These are phyloP conservation scores for Anoplophora glabripennis DNA, from an alignment of 1,140 invertebrate genomes.

Conservation along the genomic window DNA sequence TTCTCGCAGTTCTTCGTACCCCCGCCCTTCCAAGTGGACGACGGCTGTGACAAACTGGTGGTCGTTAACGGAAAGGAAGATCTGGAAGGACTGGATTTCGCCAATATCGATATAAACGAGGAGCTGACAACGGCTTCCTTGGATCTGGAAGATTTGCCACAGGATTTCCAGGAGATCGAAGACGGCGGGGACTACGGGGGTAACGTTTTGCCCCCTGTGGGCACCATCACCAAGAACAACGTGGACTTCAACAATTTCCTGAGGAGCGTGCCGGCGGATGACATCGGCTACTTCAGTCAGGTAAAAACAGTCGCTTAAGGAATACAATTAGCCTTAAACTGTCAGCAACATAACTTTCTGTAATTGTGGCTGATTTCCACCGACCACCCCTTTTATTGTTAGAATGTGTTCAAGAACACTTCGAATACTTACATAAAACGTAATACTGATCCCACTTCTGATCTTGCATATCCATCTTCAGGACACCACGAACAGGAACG, in stretches of 20 bases:
- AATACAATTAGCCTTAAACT: no score
- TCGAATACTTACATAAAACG: no score
- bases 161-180: slow-evolving; percentile 22
- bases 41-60: not conserved
- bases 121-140: slow-evolving; percentile 31
- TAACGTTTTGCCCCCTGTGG: slow-evolving; percentile 31
- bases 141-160: slow-evolving; percentile 34
- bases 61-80: not conserved
- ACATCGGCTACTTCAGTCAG: slow-evolving; percentile 27
- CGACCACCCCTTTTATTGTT: no score
- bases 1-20: slow-evolving; percentile 35
- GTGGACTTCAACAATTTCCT: slow-evolving; percentile 40
- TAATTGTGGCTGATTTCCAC: no score
- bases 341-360: no score
- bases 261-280: slow-evolving; percentile 21
- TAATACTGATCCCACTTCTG: no score
- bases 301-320: no score
- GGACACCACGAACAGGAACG: slow-evolving; percentile 14
- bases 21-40: slow-evolving; percentile 14
- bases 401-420: no score
- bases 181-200: slow-evolving; percentile 1
- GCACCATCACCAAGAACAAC: slow-evolving; percentile 32
- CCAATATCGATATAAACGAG: slow-evolving; percentile 37
- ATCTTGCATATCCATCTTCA: no score
- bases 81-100: slow-evolving; percentile 26